Evolutionary conservation across 2,113 vertebrate genomes (phyloP).

Genomic region (Neopipo cinnamomea): DNA sequence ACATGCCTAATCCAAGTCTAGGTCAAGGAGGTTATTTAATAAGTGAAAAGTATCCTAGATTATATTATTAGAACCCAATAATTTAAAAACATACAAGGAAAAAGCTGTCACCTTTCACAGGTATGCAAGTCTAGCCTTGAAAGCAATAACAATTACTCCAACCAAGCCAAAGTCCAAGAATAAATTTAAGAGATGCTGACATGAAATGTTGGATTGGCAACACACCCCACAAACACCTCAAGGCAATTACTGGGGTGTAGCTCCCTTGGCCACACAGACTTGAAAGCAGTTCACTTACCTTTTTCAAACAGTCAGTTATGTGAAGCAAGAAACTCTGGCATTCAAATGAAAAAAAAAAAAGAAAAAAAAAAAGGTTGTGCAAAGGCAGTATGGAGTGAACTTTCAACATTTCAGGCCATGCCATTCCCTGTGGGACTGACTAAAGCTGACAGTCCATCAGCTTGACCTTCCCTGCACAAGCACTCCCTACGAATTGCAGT

Average conservation of each 20-base stretch:
- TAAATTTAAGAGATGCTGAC: background rate
- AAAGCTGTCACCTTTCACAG: background rate
- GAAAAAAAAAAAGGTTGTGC: background rate
- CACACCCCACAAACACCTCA: background rate
- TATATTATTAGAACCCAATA: background rate
- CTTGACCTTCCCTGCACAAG: conserved; percentile 8
- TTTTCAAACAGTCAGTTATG: background rate
- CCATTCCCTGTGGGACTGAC: background rate
- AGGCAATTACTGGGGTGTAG: background rate
- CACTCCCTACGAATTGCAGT: background rate
- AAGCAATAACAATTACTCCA: background rate
- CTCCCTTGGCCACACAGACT: background rate
- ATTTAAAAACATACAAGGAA: background rate
- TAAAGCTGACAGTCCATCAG: conserved; percentile 44
- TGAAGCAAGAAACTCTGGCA: background rate
- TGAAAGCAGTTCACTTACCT: background rate
- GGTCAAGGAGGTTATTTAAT: background rate
- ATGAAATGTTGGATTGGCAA: background rate
- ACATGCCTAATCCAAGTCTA: background rate
- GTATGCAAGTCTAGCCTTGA: background rate
- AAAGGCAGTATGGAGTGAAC: background rate
- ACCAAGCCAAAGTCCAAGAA: accelerated
- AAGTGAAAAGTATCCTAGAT: background rate
- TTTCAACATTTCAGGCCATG: conserved; percentile 16
- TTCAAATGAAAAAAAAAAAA: background rate